Conservation (phyloP, 2,888 invertebrate species). For the Anthophora plumipes region DNA sequence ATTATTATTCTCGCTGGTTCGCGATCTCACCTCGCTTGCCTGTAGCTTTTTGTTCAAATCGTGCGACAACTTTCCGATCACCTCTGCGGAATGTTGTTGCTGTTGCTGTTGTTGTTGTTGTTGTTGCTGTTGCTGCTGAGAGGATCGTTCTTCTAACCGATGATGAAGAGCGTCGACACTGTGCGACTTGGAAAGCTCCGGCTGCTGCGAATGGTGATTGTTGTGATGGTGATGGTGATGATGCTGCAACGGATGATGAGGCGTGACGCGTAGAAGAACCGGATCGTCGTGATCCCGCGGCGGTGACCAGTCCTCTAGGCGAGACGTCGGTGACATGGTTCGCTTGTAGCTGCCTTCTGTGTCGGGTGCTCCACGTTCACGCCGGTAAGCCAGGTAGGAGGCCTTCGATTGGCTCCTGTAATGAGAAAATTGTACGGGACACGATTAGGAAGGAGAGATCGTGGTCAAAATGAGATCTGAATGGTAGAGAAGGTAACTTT, state of each 20-base stretch:
- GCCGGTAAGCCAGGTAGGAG: constrained; percentile 90
- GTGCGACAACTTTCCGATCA: constrained; percentile 85
- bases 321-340: constrained; percentile 88
- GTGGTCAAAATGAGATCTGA: too few relatives aligned
- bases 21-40: constrained; percentile 76
- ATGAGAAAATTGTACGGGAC: constrained; percentile 45
- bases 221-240: constrained; percentile 65
- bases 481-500: not conserved
- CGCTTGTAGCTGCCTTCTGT: constrained; percentile 91
- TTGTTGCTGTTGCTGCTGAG: constrained; percentile 63
- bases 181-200: constrained; percentile 78
- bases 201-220: constrained; percentile 64
- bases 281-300: constrained; percentile 79
- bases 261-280: constrained; percentile 81
- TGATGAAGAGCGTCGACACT: constrained; percentile 81
- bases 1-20: constrained; percentile 74
- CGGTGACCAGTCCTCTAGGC: constrained; percentile 81
- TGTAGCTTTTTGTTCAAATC: constrained; percentile 84
- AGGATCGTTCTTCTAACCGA: constrained; percentile 76
- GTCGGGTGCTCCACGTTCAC: constrained; percentile 89
- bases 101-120: too few relatives aligned
- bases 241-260: constrained; percentile 73
- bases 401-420: constrained; percentile 92
- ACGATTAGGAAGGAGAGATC: not conserved
- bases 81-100: constrained; percentile 82